These are phyloP conservation scores for Xestia rhomboidea DNA, from an alignment of 2,888 invertebrate species.

Conservation along the genomic window DNA sequence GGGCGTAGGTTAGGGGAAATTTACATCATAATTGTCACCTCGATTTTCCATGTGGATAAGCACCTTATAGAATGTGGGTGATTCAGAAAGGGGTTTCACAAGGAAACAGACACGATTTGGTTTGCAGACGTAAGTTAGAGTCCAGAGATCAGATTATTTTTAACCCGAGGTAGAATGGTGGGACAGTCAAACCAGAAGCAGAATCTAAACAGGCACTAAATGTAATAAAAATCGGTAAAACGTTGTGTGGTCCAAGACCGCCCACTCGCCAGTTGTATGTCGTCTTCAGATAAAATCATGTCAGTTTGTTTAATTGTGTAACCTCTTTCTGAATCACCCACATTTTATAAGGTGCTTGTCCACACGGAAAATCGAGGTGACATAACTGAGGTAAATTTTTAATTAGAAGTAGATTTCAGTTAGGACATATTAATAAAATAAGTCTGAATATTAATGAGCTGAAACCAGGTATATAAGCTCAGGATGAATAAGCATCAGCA, in stretches of 20 bases:
- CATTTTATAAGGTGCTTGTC: background rate
- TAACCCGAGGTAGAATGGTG: no score
- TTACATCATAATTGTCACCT: conserved; percentile 3
- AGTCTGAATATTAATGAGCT: conserved; percentile 50
- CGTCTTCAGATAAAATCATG: background rate
- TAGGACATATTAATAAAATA: conserved; percentile 12
- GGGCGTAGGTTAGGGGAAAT: conserved; percentile 34
- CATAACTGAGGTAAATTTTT: conserved; percentile 15
- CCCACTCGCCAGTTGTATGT: background rate
- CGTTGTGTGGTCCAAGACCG: background rate
- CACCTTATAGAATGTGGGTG: background rate
- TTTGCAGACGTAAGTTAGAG: background rate
- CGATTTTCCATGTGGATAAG: conserved; percentile 25
- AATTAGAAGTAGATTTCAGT: background rate
- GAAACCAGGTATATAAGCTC: conserved; percentile 43
- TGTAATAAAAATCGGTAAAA: background rate
- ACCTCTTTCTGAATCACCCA: background rate
- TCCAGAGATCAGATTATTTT: no score
- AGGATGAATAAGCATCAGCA: background rate
- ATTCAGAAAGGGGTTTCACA: background rate
- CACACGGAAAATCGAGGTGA: conserved; percentile 32
- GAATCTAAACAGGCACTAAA: conserved; percentile 1
- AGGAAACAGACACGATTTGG: background rate
- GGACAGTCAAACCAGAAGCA: conserved; percentile 3
- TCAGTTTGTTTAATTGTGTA: background rate